Base-by-base conservation (phyloP, 37 sponge, comb jelly and placozoan species). In the Beroe forskalii region DNA sequence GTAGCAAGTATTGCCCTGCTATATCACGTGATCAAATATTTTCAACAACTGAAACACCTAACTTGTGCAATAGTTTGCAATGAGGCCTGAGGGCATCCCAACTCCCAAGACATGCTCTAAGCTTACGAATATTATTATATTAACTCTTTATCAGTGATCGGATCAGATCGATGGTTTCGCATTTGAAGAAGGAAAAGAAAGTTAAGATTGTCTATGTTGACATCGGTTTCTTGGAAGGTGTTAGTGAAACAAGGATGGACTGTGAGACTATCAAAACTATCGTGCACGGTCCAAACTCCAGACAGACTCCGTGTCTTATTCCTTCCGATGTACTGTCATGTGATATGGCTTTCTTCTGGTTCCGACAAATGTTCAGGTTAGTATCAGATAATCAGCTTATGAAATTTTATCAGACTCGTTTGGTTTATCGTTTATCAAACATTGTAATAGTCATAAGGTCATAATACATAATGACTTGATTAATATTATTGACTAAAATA, bases 341-440 rank as follows among this genome's bases (percentile, higher is more conserved):
- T 32, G 72, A 69, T 33, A 2, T 69, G 19, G 27, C 72, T 32
- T 14, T 32, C 19, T 69, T 36, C 38, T 69, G 72, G 33, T 69
- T 69, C 72, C 1, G 72, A 35, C 72, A 69, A 69, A 36, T 69
- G 28, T 69, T 69, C 72, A 69, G 38, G 72, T 69, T 12, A 20
- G 72, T 69, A 4, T 55, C 17, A 19, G 60, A 17, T 55, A 17
- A 55, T 55, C 9, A 17, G 14, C 60, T 55, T 55, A n/a, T n/a
- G n/a, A n/a, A n/a, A n/a, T n/a, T n/a, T n/a, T n/a, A n/a, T n/a
- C n/a, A n/a, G n/a, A n/a, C n/a, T n/a, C n/a, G n/a, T n/a, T n/a
- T n/a, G n/a, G n/a, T n/a, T n/a, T n/a, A n/a, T n/a, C n/a, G n/a
- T n/a, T n/a, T n/a, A n/a, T n/a, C n/a, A n/a, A n/a, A n/a, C n/a